Percentiles rank a stretch among this genome's conserved stretches.
Conservation (phyloP, 2,113 vertebrate species). For the Onychostoma macrolepis region DNA sequence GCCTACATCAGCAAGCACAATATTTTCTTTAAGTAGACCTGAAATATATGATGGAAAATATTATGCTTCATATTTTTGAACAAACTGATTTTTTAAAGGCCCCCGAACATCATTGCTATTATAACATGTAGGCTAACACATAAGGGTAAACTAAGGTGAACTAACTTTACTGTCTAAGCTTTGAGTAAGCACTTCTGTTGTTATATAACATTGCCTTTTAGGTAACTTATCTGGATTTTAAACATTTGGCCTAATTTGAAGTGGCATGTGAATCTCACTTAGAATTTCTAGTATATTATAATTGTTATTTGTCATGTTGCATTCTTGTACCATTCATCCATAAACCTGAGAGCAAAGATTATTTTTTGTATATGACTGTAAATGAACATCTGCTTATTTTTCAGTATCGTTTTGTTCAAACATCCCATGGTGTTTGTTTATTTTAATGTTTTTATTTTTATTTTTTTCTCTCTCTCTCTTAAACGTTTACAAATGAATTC, state of each 20-base stretch:
- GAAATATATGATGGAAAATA: neutral
- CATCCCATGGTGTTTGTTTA: neutral
- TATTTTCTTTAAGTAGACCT: neutral
- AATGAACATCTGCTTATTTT: neutral
- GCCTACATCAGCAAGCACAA: neutral
- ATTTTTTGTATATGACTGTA: neutral
- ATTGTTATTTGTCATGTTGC: neutral
- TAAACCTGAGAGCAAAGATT: neutral
- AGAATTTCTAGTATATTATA: neutral
- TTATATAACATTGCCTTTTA: constrained; percentile 15
- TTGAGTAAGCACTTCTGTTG: neutral
- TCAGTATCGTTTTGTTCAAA: neutral
- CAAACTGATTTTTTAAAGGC: neutral
- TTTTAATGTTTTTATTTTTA: neutral
- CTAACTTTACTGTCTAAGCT: neutral
- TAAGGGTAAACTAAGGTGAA: neutral
- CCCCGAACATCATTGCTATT: neutral
- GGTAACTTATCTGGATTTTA: neutral
- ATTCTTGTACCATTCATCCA: neutral
- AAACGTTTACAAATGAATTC: neutral
- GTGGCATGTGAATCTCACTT: neutral
- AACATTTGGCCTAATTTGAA: constrained; percentile 23
- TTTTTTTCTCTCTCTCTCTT: no score
- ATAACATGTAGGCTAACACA: neutral
- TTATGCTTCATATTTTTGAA: neutral